Evolutionary conservation across 2,797 vertebrate genomes (phyloP), one percentile per base, ranked within the genome.

Genomic region (Ispidina lecontei): DNA sequence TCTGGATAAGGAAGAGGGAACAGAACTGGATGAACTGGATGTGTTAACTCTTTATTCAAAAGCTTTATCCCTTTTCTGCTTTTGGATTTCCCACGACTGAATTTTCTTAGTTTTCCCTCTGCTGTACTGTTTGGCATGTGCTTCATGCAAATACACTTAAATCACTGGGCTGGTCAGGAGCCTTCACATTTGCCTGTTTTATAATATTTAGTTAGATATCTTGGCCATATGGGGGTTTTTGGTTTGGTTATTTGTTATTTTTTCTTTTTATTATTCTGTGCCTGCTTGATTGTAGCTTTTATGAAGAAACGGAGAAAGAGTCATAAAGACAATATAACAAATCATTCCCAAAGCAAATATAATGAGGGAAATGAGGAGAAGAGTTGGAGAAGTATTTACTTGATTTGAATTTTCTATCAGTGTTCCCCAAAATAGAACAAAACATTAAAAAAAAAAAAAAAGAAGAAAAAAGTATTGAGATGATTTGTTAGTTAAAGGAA

Each of bases 371-470:
- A 84, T 41, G 54, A 91, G 65, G 75, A 79, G 71, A 84, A 49
- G 74, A 84, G 43, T 65, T 74, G 54, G 46, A 87, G 73, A 91
- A 96, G 84, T 94, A 90, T 90, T 95, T 92, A 93, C 83, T 81
- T 56, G 65, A 84, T 72, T 74, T 89, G 74, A 90, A 82, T 91
- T 89, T 94, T 95, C 85, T 91, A 71, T 91, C 77, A 87, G 4
- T 47, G 43, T 71, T 87, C 59, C 81, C 84, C 91, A 96, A 96
- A 96, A 96, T 91, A 95, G 72, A 81, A 84, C 67, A 64, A 85
- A 91, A 81, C 72, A 59, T 37, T 15, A 51, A 51, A 51, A 47
- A 47, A 49, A 47, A n/a, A 26, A 49, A 16, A 4, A 12, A 46
- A 46, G 22, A 46, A 12, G 69, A 84, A 89, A 76, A 15, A 89